Conservation (phyloP, 1,140 invertebrate species). For the Plutomurus gul region DNA sequence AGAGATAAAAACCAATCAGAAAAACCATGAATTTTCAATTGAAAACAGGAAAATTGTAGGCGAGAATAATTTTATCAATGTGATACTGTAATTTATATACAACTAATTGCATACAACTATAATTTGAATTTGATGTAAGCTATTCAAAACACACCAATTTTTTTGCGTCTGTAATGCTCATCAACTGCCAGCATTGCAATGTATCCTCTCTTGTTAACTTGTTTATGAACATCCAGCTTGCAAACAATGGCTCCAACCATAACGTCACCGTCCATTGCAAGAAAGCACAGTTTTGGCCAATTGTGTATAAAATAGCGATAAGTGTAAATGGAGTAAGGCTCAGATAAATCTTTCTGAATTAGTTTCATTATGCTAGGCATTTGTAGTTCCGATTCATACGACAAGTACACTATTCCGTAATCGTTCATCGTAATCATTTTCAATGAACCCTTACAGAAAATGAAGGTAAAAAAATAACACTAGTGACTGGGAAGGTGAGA, state of each 20-base stretch:
- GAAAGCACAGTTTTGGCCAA: conserved; percentile 98
- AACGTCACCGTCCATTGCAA: conserved; percentile 82
- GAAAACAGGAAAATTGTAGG: too few relatives aligned
- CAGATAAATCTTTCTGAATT: conserved; percentile 97
- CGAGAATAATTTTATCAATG: too few relatives aligned
- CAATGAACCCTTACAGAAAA: neutral
- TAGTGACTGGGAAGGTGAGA: too few relatives aligned
- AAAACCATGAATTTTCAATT: too few relatives aligned
- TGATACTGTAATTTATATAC: too few relatives aligned
- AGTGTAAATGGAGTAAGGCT: conserved; percentile 99
- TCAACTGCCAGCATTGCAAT: conserved; percentile 99
- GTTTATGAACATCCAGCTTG: conserved; percentile 93
- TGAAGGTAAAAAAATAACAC: neutral
- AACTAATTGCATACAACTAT: too few relatives aligned
- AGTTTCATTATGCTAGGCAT: conserved; percentile 97
- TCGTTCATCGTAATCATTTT: neutral
- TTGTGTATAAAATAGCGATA: conserved; percentile 99
- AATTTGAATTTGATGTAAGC: neutral
- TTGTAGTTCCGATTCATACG: conserved; percentile 85
- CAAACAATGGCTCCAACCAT: conserved; percentile 94
- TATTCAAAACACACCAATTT: conserved; percentile 72
- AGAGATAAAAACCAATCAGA: neutral
- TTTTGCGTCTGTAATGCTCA: conserved; percentile 89
- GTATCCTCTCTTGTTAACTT: conserved; percentile 90
- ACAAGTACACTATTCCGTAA: conserved; percentile 67